Evolutionary conservation across 2,888 invertebrate genomes (phyloP).

Genomic region (Watsonalla binaria): DNA sequence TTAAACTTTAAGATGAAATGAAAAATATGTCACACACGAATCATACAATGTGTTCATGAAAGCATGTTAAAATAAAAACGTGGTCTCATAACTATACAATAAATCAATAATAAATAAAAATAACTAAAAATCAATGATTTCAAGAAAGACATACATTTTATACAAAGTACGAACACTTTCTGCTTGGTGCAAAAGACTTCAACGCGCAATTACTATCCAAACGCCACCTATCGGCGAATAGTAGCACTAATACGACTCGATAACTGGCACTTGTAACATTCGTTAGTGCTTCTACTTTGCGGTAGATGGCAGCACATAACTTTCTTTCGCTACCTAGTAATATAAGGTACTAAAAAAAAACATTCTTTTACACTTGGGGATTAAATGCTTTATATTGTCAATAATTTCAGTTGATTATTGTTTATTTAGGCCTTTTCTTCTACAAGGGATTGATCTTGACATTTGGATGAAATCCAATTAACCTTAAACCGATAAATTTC

Average conservation of each 20-base stretch:
- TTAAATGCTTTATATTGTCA: too few species aligned
- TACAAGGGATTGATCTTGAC: constrained; percentile 22
- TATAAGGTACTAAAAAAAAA: too few species aligned
- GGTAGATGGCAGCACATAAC: constrained; percentile 37
- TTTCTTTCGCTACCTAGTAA: too few species aligned
- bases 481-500: constrained; percentile 5
- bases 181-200: constrained; percentile 45
- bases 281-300: constrained; percentile 20
- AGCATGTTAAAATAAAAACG: background rate
- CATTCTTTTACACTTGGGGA: too few species aligned
- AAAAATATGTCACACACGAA: background rate
- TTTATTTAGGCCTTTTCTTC: background rate
- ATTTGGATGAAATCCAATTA: constrained; percentile 17
- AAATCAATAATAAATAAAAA: background rate
- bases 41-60: background rate
- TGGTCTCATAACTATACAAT: background rate
- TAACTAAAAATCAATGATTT: too few species aligned
- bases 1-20: too few species aligned
- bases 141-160: background rate
- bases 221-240: constrained; percentile 32
- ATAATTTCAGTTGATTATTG: too few species aligned
- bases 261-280: constrained; percentile 3
- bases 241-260: constrained; percentile 9
- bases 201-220: constrained; percentile 30
- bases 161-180: background rate